Percentiles rank a stretch among this genome's conserved stretches.
These are phyloP conservation scores for Carabus problematicus DNA, from an alignment of 2,888 invertebrate species.

Conservation along the genomic window DNA sequence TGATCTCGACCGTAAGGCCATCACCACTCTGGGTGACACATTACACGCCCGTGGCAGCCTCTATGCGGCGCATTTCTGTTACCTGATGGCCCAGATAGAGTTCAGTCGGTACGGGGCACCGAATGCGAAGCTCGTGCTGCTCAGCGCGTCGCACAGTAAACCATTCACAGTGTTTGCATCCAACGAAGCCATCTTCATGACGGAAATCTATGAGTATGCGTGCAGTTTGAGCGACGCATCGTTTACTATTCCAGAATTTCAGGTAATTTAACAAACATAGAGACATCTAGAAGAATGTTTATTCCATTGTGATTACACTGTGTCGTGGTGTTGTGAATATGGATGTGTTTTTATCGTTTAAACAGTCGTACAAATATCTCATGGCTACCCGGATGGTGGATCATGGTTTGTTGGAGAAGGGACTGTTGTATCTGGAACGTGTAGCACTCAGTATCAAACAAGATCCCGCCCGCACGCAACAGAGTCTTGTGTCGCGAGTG, in stretches of 20 bases:
- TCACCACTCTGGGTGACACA: constrained; percentile 78
- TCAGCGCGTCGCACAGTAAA: constrained; percentile 76
- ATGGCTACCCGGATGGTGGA: constrained; percentile 80
- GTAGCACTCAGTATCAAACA: constrained; percentile 72
- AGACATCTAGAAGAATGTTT: constrained; percentile 10
- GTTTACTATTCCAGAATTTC: constrained; percentile 76
- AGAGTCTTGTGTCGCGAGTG: constrained; percentile 63
- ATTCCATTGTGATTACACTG: background rate
- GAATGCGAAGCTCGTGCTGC: constrained; percentile 75
- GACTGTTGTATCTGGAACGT: constrained; percentile 84
- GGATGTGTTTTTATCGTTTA: background rate
- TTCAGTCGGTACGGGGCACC: constrained; percentile 62
- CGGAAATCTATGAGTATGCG: constrained; percentile 95
- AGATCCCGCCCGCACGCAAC: constrained; percentile 63
- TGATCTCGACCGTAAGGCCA: constrained; percentile 78
- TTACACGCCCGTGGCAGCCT: constrained; percentile 77
- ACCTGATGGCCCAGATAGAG: constrained; percentile 81
- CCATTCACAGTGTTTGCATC: constrained; percentile 73
- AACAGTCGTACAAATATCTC: constrained; percentile 83
- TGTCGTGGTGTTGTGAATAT: constrained; percentile 6
- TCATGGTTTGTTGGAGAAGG: constrained; percentile 79
- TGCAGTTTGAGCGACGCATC: constrained; percentile 77
- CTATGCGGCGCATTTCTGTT: constrained; percentile 95
- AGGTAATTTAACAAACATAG: constrained; percentile 62
- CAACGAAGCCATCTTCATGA: constrained; percentile 89